A percentile compares a stretch with the other conserved stretches of the same genome.
Conservation (phyloP, 2,797 vertebrate genomes). For the Taeniopygia guttata region DNA sequence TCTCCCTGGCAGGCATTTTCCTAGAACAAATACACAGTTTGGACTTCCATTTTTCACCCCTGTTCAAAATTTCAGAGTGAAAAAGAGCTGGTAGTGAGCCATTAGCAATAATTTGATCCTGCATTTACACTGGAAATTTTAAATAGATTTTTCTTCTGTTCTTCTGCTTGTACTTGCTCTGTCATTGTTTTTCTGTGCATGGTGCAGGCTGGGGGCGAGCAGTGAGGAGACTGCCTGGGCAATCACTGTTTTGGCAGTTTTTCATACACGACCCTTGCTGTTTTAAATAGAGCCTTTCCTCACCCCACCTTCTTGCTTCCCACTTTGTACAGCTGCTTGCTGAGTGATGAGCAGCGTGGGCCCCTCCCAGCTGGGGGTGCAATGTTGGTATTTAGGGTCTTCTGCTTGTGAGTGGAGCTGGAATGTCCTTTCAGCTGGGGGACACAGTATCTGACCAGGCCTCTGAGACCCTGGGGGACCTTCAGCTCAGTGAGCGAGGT, state of each 20-base stretch:
- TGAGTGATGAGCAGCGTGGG: neutral
- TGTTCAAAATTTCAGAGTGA: neutral
- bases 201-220: neutral
- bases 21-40: neutral
- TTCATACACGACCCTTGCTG: neutral
- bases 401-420: neutral
- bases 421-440: neutral
- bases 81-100: neutral
- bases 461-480: too few relatives aligned
- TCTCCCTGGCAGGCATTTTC: constrained; percentile 32
- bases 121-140: neutral
- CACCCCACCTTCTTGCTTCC: neutral
- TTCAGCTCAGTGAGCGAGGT: accelerated
- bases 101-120: neutral
- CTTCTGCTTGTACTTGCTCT: neutral
- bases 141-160: neutral
- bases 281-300: neutral
- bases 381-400: accelerated
- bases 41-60: constrained; percentile 17
- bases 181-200: neutral
- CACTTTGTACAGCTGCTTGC: neutral
- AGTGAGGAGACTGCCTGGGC: neutral
- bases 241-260: neutral
- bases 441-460: neutral
- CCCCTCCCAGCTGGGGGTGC: neutral